Base-by-base conservation (phyloP, 2,888 invertebrate genomes). In the Tanaodytes sp. region DNA sequence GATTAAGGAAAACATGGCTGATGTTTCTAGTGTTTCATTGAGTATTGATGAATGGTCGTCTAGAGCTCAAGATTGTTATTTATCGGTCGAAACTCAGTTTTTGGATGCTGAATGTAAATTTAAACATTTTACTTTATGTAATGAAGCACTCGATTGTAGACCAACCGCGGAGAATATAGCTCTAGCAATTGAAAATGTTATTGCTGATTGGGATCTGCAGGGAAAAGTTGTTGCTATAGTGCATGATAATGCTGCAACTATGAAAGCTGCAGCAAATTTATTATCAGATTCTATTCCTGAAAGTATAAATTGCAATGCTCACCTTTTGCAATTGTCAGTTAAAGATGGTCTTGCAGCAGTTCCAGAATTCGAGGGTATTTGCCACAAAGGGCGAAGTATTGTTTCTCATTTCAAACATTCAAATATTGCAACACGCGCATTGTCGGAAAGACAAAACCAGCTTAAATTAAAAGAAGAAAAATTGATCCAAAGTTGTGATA, bases 161-260 rank as follows among this genome's bases (percentile, higher is more conserved):
- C 19, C 14, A 12, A 40, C 58, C 30, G 48, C 48, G n/a, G 40
- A 58, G 12, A 48, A 58, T 40, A 58, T 58, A 31, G 48, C 31
- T 27, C 40, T 48, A 31, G 16, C 48, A 2, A 14, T 58, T 3
- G 58, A 58, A 46, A 18, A 14, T 9, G 46, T 57, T n/a, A 46
- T 46, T 1, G 11, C 36, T 11, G 39, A 57, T 30, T 46, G 57
- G 57, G 14, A 46, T 18, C 27, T 57, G 15, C 8, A 6, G 27
- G 57, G 39, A 12, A 57, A 57, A 39, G 46, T 46, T 12, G 27
- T 36, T 4, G 45, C 57, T 12, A n/a, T 39, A 5, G 30, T 57
- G 2, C 57, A 57, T 9, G 57, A 57, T 16, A 37, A n/a, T 16
- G 57, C 46, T 12, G 42, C 31, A 14, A 33, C 33, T 5, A 55